Percentiles rank a stretch among this genome's conserved stretches.
phyloP scores from a whole-genome alignment of 2,113 vertebrate genomes.

The Paedocypris sp. region DNA sequence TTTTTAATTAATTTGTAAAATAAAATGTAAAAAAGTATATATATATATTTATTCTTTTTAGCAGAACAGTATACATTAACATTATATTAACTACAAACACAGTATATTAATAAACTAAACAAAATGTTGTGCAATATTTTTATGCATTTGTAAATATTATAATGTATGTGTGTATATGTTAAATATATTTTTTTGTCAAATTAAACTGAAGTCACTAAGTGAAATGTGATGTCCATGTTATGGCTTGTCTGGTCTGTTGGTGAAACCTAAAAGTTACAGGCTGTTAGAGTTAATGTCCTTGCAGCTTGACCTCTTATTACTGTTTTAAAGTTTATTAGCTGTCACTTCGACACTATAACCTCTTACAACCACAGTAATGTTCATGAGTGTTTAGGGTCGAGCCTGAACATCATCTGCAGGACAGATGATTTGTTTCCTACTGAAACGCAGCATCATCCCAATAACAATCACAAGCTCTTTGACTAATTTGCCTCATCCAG shows the following conservation, averaged over 20 bases:
- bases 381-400: not conserved
- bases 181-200: too few species aligned
- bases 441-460: not conserved
- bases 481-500: constrained; percentile 1
- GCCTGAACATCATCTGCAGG: constrained; percentile 8
- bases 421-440: constrained; percentile 10
- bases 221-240: too few species aligned
- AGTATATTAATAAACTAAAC: too few species aligned
- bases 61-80: too few species aligned
- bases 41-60: too few species aligned
- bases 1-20: too few species aligned
- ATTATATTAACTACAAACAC: too few species aligned
- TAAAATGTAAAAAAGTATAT: too few species aligned
- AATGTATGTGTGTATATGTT: too few species aligned
- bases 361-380: not conserved
- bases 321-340: constrained; percentile 12
- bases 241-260: not conserved
- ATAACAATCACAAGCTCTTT: not conserved
- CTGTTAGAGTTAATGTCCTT: not conserved
- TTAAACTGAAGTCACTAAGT: too few species aligned
- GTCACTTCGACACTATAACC: not conserved
- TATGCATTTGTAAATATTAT: too few species aligned
- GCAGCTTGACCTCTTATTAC: constrained; percentile 3
- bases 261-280: constrained; percentile 4
- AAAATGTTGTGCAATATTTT: too few species aligned